These are phyloP conservation scores for Phaenicophaeus curvirostris DNA, from an alignment of 2,797 vertebrate species.

Conservation along the genomic window DNA sequence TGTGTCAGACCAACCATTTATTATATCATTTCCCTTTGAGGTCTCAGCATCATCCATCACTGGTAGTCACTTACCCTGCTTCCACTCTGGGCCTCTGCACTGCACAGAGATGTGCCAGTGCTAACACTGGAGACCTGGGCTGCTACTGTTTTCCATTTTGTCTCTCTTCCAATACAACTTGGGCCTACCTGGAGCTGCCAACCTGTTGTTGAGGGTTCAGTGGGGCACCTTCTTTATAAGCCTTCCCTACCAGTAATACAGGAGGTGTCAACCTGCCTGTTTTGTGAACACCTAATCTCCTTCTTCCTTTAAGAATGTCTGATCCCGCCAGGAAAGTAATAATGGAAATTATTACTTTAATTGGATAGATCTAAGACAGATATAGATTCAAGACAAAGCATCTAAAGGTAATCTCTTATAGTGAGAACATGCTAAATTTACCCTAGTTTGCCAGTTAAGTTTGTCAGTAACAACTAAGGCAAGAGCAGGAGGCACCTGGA, in stretches of 20 bases:
- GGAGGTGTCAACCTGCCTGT: not conserved
- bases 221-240: not conserved
- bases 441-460: not conserved
- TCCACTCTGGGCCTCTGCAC: not conserved
- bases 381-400: not conserved
- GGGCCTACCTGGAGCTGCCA: not conserved
- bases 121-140: accelerated
- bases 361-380: not conserved
- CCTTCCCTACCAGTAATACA: not conserved
- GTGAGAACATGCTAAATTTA: not conserved
- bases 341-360: too few species aligned
- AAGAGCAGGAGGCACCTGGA: not conserved
- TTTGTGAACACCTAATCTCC: not conserved
- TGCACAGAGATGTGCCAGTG: not conserved
- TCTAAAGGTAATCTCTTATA: not conserved
- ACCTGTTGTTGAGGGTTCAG: not conserved
- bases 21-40: not conserved
- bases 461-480: not conserved
- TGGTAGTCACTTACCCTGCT: not conserved
- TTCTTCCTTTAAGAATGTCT: not conserved
- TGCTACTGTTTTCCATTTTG: not conserved
- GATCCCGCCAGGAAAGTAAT: not conserved
- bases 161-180: not conserved
- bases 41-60: slow-evolving; percentile 26
- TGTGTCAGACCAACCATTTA: slow-evolving; percentile 25